Base-by-base conservation (phyloP, 1,140 invertebrate species). In the Xylocopa sonorina region DNA sequence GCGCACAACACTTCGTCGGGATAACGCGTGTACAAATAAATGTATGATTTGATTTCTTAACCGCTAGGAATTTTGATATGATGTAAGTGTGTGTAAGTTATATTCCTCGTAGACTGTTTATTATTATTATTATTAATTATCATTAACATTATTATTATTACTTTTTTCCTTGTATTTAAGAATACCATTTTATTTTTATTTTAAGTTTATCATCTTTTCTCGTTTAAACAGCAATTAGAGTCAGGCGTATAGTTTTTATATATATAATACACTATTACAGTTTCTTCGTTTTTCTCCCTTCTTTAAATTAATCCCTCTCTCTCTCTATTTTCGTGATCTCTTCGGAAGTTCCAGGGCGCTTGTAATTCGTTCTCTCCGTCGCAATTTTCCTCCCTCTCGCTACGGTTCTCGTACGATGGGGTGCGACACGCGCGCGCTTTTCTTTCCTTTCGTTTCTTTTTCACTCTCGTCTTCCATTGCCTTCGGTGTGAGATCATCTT, bases 21-120 rank as follows among this genome's bases (percentile, higher is more conserved):
- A 34, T 57, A 32, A 74, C 68, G 68, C 71, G 60, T 74, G 71
- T 80, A 80, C 62, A 82, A 82, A 78, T 78, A 58, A 43, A 51
- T 62, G 27, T 53, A 76, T 60, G 46, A 60, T 55, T 55, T 60
- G 60, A 67, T 67, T n/a, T 58, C 75, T 85, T 84, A 84, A 50
- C 46, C 29, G 27, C 53, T 85, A 85, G 68, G 66, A 68, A 85
- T 81, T 84, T 85, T 85, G 82, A 85, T 85, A 85, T 83, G 83
- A 77, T 63, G 51, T 79, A 83, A 69, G 67, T 57, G 38, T 71
- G 67, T 76, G 43, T 81, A 60, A 46, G 62, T 46, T 76, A 66
- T 67, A 83, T 78, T 78, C 48, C 48, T 82, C 55, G 66, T 81
- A 72, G 66, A 82, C 68, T 83, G 62, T 53, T 66, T 60, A 72